Evolutionary conservation across 2,113 vertebrate genomes (phyloP), one percentile per base, ranked within the genome.

Genomic region (Marcusenius ussheri): DNA sequence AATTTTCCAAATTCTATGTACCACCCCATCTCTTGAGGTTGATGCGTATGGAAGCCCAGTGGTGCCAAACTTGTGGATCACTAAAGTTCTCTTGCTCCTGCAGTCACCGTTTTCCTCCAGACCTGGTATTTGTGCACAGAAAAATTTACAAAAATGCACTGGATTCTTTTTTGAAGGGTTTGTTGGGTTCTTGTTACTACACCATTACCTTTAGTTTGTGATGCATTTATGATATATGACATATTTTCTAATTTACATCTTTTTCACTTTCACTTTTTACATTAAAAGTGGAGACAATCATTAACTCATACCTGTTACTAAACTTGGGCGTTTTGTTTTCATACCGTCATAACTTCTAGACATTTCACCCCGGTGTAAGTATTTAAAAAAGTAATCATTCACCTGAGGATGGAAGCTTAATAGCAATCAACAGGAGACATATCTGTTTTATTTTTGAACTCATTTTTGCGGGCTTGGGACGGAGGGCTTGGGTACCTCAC

Each of bases 1-100:
- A 97, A 97, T 96, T 97, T 94, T 39, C 70, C 10, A 35, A 27
- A 53, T 66, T 93, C 93, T 94, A 92, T 89, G 94, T 93, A 94
- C 92, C 93, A 93, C 91, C 77, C 50, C 51, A 89, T 62, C 90
- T 15, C 87, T 84, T 31, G 13, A 5, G 49, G 62, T 21, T 17
- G 89, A 91, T 19, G 46, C 90, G 91, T 89, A 92, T 91, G 91
- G 92, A 91, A 94, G 92, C 93, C 94, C 93, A 92, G 93, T 27
- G 62, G 80, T 92, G 53, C 70, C 47, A 89, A 50, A 77, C 13
- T 1, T 19, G 94, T 95, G 93, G 94, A 95, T 95, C 93, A 94
- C 93, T 94, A 93, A 95, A 92, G 92, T 46, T 91, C 89, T 92
- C 84, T 93, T 27, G 13, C 46, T 53, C 58, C 49, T 51, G 45